These are phyloP conservation scores for Probosciger aterrimus DNA, from an alignment of 2,113 vertebrate genomes.

Conservation along the genomic window DNA sequence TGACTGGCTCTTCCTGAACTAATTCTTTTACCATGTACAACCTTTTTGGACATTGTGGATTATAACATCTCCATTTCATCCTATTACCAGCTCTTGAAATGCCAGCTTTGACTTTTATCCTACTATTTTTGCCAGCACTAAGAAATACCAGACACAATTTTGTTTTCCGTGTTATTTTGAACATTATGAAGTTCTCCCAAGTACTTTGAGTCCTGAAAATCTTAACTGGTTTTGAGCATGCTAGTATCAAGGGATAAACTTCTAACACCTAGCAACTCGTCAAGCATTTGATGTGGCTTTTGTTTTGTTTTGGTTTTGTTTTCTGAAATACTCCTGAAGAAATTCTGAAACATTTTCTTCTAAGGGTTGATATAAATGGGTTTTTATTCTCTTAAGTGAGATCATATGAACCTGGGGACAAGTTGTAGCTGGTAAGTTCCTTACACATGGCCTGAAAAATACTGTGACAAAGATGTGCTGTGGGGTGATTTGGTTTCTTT, in stretches of 20 bases:
- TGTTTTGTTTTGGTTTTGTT: background rate
- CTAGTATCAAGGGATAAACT: background rate
- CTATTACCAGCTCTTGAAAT: background rate
- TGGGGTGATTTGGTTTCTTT: background rate
- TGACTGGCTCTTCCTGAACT: background rate
- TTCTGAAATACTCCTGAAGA: background rate
- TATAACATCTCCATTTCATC: background rate
- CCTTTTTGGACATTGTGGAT: background rate
- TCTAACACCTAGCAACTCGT: background rate
- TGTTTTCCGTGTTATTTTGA: background rate
- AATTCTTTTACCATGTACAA: background rate
- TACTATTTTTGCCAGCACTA: background rate
- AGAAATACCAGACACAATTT: background rate
- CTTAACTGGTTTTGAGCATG: background rate
- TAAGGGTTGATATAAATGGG: background rate
- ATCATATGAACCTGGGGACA: background rate
- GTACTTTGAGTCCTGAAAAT: background rate
- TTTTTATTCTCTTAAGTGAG: background rate
- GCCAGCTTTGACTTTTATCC: background rate
- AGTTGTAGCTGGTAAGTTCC: background rate
- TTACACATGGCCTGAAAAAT: background rate
- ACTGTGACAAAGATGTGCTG: background rate
- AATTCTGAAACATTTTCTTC: background rate
- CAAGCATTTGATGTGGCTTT: background rate
- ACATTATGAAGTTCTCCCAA: background rate